Evolutionary conservation across 2,888 invertebrate genomes (phyloP).

Genomic region (Steinernema hermaphroditum): DNA sequence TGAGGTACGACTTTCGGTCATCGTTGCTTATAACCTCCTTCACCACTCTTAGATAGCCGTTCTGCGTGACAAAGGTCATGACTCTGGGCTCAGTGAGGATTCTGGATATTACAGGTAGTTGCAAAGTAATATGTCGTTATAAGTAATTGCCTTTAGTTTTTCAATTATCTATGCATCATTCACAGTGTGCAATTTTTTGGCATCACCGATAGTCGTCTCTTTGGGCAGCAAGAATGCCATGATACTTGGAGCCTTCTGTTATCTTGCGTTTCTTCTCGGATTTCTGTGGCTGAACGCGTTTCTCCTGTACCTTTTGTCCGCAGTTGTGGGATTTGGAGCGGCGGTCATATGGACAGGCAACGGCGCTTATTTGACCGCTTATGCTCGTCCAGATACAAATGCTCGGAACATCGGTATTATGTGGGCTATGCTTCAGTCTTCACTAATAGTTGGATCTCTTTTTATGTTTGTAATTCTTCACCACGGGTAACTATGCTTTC

Average conservation of each 20-base stretch:
- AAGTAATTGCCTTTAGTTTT: not conserved
- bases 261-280: not conserved
- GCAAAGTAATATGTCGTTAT: no score
- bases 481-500: no score
- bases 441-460: not conserved
- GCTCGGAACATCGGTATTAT: constrained; percentile 48
- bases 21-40: no score
- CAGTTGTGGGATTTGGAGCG: not conserved
- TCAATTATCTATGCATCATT: constrained; percentile 13
- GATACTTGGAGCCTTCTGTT: constrained; percentile 9
- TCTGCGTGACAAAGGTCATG: constrained; percentile 9
- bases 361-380: constrained; percentile 43
- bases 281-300: constrained; percentile 15
- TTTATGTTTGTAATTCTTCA: constrained; percentile 15
- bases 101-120: constrained; percentile 11
- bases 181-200: constrained; percentile 19
- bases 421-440: constrained; percentile 48
- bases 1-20: constrained; percentile 71
- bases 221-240: constrained; percentile 25
- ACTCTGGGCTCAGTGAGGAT: not conserved
- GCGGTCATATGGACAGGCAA: constrained; percentile 53
- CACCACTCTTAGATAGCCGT: not conserved
- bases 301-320: constrained; percentile 1
- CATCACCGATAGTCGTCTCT: constrained; percentile 8
- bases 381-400: constrained; percentile 44